Evolutionary conservation across 2,888 invertebrate genomes (phyloP).

Genomic region (Hydrotaea diabolus): DNA sequence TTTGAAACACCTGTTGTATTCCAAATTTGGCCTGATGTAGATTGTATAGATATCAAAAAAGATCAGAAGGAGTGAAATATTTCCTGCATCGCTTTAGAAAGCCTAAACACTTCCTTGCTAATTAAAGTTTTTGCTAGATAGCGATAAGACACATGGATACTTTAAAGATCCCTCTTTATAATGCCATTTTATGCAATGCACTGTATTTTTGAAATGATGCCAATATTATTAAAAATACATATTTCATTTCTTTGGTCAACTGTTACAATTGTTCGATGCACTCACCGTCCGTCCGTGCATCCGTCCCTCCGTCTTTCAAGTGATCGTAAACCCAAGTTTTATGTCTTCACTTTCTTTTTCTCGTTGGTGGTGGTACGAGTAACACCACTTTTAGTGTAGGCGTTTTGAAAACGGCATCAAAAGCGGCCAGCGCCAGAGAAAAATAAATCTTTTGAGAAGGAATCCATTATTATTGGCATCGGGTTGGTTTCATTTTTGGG

Average conservation of each 20-base stretch:
- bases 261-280: constrained; percentile 49
- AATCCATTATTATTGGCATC: neutral
- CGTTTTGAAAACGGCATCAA: constrained; percentile 43
- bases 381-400: constrained; percentile 59
- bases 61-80: too few relatives aligned
- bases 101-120: too few relatives aligned
- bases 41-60: too few relatives aligned
- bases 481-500: neutral
- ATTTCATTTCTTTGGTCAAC: constrained; percentile 25
- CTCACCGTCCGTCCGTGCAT: constrained; percentile 7
- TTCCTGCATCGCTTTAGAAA: too few relatives aligned
- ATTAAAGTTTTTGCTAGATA: too few relatives aligned
- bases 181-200: neutral
- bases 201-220: neutral
- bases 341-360: constrained; percentile 65
- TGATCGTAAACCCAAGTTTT: constrained; percentile 47
- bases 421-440: neutral
- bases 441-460: constrained; percentile 16
- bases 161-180: neutral
- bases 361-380: neutral
- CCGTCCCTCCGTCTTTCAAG: too few relatives aligned
- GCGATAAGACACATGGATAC: neutral
- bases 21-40: too few relatives aligned
- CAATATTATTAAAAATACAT: constrained; percentile 42
- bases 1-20: too few relatives aligned